Evolutionary conservation across 1,140 invertebrate genomes (phyloP).

Genomic region (Aphelenchoides avenae): DNA sequence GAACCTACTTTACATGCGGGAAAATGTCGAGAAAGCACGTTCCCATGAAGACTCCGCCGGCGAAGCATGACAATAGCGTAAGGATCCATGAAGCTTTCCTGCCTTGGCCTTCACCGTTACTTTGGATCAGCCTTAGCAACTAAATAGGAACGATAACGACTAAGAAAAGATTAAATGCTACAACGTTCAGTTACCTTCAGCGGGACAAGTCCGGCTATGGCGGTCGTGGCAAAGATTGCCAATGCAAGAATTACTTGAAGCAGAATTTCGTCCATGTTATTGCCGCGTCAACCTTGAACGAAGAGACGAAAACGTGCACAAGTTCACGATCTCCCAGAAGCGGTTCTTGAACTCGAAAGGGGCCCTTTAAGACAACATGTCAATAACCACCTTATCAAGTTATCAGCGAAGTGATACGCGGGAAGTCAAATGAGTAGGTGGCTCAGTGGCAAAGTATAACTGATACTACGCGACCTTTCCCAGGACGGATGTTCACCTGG

Average conservation of each 20-base stretch:
- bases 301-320: no score
- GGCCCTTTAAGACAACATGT: no score
- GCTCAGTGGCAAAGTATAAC: no score
- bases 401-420: no score
- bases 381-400: no score
- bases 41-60: conserved; percentile 76
- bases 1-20: conserved; percentile 71
- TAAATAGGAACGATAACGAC: conserved; percentile 6
- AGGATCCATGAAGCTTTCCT: conserved; percentile 46
- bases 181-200: conserved; percentile 37
- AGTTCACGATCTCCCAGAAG: no score
- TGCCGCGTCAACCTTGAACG: no score
- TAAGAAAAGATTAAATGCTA: neutral
- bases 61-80: conserved; percentile 72
- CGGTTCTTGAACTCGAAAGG: no score
- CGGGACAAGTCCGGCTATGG: conserved; percentile 46
- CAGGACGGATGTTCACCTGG: no score
- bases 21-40: conserved; percentile 78
- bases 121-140: conserved; percentile 23
- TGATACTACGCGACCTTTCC: no score
- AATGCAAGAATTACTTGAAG: conserved; percentile 43
- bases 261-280: conserved; percentile 64
- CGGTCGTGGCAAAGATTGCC: conserved; percentile 50
- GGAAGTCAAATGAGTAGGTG: no score
- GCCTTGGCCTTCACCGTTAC: conserved; percentile 11